These are phyloP conservation scores for Campoletis sonorensis DNA, from an alignment of 1,140 invertebrate species.

Conservation along the genomic window DNA sequence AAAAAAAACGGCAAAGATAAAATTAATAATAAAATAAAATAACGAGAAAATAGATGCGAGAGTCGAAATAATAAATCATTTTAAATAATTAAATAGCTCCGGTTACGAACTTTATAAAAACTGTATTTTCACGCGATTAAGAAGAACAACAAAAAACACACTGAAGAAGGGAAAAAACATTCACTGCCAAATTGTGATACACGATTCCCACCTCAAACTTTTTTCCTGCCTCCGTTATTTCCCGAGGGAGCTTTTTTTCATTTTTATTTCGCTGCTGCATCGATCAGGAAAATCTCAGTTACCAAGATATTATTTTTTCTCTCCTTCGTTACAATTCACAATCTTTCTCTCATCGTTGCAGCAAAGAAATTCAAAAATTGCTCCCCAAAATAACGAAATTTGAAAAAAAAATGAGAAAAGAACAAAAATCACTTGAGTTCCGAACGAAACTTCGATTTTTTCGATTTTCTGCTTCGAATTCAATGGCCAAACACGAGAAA, in stretches of 20 bases:
- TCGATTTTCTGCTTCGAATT: no score
- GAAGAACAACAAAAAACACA: conserved; percentile 40
- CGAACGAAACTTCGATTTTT: no score
- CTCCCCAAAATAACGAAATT: no score
- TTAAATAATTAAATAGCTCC: conserved; percentile 1
- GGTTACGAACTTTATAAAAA: conserved; percentile 32
- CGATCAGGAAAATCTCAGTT: not conserved
- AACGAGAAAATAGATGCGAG: not conserved
- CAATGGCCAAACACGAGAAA: not conserved
- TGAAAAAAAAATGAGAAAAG: no score
- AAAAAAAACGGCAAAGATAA: not conserved
- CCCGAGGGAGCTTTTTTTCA: not conserved
- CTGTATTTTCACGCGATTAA: conserved; percentile 10
- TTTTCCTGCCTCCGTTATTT: not conserved
- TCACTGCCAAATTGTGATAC: conserved; percentile 76
- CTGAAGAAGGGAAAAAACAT: conserved; percentile 53
- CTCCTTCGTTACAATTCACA: no score
- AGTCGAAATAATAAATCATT: conserved; percentile 4
- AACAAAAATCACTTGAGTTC: no score
- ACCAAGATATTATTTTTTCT: not conserved
- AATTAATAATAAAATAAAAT: conserved; percentile 19
- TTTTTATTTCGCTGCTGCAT: not conserved
- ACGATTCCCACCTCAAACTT: conserved; percentile 64
- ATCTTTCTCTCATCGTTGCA: no score
- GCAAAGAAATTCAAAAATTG: no score